Conservation (phyloP, 2,113 vertebrate species). For the Syrrhaptes paradoxus region DNA sequence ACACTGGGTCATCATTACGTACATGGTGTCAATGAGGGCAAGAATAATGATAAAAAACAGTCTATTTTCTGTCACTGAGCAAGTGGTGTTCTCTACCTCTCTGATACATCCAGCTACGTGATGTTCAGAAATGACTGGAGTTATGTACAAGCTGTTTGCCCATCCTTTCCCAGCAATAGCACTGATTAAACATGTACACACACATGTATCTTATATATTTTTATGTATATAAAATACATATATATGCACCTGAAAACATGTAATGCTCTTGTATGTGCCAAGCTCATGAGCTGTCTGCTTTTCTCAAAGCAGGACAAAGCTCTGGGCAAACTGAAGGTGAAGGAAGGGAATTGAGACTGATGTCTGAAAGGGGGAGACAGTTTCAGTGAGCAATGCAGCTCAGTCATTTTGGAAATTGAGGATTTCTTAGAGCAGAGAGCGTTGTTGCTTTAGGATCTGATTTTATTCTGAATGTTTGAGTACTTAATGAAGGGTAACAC, state of each 20-base stretch:
- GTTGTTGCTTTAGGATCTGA: background rate
- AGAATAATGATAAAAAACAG: background rate
- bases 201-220: background rate
- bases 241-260: background rate
- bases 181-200: background rate
- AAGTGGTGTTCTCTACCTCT: background rate
- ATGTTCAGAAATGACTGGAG: background rate
- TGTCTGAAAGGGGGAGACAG: background rate
- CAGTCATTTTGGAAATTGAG: background rate
- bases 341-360: background rate
- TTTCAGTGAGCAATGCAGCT: background rate
- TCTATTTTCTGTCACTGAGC: background rate
- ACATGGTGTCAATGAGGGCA: background rate
- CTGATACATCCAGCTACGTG: background rate
- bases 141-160: background rate
- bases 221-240: too few relatives aligned
- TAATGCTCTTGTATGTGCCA: background rate
- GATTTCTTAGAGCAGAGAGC: background rate
- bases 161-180: background rate
- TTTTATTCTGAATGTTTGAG: background rate
- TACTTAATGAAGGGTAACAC: background rate
- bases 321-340: background rate
- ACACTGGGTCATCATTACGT: background rate
- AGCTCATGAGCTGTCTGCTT: background rate
- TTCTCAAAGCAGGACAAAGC: background rate